Conservation (phyloP, 2,113 vertebrate species). For the Phodopus roborovskii region DNA sequence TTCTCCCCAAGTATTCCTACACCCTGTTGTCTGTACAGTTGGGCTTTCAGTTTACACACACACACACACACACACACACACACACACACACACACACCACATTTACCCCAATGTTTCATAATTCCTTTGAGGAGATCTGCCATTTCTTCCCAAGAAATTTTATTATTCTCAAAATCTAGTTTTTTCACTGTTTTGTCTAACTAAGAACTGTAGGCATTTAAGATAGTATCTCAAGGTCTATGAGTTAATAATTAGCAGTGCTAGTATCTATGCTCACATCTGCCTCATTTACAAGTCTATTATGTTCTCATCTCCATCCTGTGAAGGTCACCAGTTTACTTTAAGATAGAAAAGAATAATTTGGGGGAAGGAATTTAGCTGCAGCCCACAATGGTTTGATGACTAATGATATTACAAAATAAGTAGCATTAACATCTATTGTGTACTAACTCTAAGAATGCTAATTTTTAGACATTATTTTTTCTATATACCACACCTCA, state of each 20-base stretch:
- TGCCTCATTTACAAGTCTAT: neutral
- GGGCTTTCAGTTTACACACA: neutral
- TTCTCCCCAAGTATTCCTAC: neutral
- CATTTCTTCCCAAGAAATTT: neutral
- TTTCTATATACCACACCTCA: constrained; percentile 4
- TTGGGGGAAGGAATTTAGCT: neutral
- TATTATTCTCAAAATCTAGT: neutral
- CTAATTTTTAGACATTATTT: neutral
- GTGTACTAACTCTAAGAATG: neutral
- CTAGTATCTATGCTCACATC: neutral
- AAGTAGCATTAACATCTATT: neutral
- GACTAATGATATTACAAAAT: neutral
- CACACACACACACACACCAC: neutral
- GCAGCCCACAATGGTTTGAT: neutral
- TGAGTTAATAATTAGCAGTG: neutral
- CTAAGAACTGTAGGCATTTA: neutral
- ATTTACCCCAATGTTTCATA: neutral
- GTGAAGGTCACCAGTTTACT: neutral
- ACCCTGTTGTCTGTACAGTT: neutral
- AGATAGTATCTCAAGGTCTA: neutral
- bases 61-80: neutral
- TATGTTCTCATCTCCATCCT: neutral
- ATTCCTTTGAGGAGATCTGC: neutral
- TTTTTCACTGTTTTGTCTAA: neutral
- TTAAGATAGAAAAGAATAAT: neutral